Evolutionary conservation across 35 echinoderm and acorn worm genomes (phyloP).

Genomic region (Apostichopus californicus): DNA sequence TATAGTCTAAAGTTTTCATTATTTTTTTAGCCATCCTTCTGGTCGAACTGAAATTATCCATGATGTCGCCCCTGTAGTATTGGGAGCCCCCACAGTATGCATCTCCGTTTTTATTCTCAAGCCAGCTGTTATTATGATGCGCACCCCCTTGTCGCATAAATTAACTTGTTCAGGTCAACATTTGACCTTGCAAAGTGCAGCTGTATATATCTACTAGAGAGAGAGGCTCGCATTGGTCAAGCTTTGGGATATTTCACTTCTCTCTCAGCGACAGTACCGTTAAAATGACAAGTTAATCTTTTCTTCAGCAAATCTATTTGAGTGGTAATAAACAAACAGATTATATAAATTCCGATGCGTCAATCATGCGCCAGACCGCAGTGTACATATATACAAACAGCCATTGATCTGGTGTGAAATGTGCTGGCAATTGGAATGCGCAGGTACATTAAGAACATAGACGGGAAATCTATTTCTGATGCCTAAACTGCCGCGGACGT

Average conservation of each 20-base stretch:
- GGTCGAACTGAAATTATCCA: too few species aligned
- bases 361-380: not conserved
- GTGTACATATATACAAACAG: not conserved
- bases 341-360: constrained; percentile 5
- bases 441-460: not conserved
- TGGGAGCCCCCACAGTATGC: too few species aligned
- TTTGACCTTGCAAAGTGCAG: too few species aligned
- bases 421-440: not conserved
- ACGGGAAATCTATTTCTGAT: not conserved
- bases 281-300: constrained; percentile 24
- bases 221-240: not conserved
- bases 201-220: too few species aligned
- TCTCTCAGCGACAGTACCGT: not conserved
- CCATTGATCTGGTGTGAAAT: not conserved
- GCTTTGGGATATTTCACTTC: not conserved
- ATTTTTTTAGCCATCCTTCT: too few species aligned
- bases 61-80: too few species aligned
- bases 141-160: too few species aligned
- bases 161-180: too few species aligned
- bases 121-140: too few species aligned
- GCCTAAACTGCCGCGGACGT: not conserved
- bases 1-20: too few species aligned
- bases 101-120: too few species aligned
- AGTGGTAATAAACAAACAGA: constrained; percentile 10
- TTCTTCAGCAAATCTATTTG: not conserved